Conservation (phyloP, 2,113 vertebrate genomes). For the Ameiurus melas region DNA sequence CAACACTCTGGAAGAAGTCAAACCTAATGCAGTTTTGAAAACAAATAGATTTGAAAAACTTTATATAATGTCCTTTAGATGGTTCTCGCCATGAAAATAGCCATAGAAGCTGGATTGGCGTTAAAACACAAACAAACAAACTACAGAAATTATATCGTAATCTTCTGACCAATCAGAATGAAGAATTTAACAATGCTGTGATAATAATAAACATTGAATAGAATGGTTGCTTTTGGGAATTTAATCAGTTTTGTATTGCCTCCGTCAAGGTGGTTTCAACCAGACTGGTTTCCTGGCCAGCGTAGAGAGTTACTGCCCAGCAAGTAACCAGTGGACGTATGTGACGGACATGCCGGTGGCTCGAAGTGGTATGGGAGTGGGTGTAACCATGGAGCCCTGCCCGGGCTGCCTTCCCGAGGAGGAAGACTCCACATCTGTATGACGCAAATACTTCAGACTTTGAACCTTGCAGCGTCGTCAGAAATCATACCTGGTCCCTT, state of each 20-base stretch:
- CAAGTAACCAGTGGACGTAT: constrained; percentile 70
- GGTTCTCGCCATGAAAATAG: too few relatives aligned
- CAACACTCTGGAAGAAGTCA: too few relatives aligned
- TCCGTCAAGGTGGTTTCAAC: constrained; percentile 75
- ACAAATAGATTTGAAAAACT: too few relatives aligned
- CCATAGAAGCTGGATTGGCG: too few relatives aligned
- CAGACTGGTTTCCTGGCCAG: constrained; percentile 76
- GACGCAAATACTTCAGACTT: constrained; percentile 51
- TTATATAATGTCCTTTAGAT: too few relatives aligned
- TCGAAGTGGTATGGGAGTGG: constrained; percentile 78
- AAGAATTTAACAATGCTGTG: not conserved
- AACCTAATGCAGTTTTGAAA: too few relatives aligned
- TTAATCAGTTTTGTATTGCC: not conserved
- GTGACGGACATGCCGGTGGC: constrained; percentile 70
- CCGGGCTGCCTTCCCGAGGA: constrained; percentile 68
- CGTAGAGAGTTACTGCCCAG: constrained; percentile 75
- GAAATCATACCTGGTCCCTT: too few relatives aligned
- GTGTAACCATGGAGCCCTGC: constrained; percentile 83
- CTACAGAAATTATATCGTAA: not conserved
- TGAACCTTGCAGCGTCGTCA: not conserved
- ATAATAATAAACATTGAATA: not conserved
- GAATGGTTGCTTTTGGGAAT: too few relatives aligned
- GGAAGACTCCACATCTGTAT: constrained; percentile 42
- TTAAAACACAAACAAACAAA: too few relatives aligned
- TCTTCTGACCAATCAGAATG: not conserved